phyloP scores from a whole-genome alignment of 2,888 invertebrate genomes.

The Nomada goodeniana region DNA sequence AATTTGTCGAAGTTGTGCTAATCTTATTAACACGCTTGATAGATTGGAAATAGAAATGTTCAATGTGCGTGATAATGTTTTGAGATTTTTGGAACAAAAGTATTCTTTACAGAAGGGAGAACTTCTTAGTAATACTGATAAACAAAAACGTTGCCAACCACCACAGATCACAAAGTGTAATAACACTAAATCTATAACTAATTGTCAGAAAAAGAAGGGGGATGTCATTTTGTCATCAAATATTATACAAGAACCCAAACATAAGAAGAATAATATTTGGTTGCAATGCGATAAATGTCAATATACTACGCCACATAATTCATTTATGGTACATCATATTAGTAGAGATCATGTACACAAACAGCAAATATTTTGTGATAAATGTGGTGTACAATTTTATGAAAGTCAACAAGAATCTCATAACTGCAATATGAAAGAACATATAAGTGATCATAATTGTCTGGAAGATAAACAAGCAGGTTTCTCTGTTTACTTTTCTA shows the following conservation, averaged over 20 bases:
- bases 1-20: slow-evolving; percentile 83
- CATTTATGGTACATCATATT: slow-evolving; percentile 79
- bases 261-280: slow-evolving; percentile 69
- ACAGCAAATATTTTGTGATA: slow-evolving; percentile 69
- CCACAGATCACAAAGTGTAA: slow-evolving; percentile 74
- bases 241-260: slow-evolving; percentile 18
- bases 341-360: slow-evolving; percentile 73
- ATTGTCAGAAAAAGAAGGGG: slow-evolving; percentile 62
- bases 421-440: slow-evolving; percentile 45
- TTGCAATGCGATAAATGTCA: slow-evolving; percentile 82
- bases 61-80: slow-evolving; percentile 76
- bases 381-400: slow-evolving; percentile 62
- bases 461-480: slow-evolving; percentile 45
- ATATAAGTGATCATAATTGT: background rate
- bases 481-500: slow-evolving; percentile 1
- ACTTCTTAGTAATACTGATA: slow-evolving; percentile 74
- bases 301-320: slow-evolving; percentile 80
- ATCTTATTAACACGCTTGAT: slow-evolving; percentile 82
- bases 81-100: slow-evolving; percentile 81
- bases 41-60: slow-evolving; percentile 80
- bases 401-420: slow-evolving; percentile 49
- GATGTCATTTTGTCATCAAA: slow-evolving; percentile 53
- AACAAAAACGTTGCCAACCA: slow-evolving; percentile 72
- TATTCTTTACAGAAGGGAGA: slow-evolving; percentile 82
- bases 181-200: slow-evolving; percentile 32